Evolutionary conservation across 2,888 invertebrate genomes (phyloP).

Genomic region (Drosophila aldrichi): DNA sequence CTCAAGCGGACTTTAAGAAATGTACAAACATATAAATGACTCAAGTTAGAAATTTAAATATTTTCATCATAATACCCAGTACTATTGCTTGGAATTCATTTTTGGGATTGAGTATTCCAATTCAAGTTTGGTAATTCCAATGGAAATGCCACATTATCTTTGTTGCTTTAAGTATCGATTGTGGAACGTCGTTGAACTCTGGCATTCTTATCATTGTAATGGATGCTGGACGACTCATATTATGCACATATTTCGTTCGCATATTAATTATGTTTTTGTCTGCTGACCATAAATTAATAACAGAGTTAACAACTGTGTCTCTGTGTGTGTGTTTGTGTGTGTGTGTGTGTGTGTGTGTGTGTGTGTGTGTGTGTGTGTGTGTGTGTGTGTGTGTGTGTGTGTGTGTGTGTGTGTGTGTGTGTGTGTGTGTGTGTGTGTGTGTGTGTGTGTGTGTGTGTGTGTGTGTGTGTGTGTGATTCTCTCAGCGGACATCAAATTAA

Average conservation of each 20-base stretch:
- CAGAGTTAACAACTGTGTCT: not conserved
- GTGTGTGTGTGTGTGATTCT: conserved; percentile 27
- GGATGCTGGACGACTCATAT: conserved; percentile 9
- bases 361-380: conserved; percentile 22
- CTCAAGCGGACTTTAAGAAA: too few species aligned
- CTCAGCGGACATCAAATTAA: conserved; percentile 57
- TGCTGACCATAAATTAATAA: conserved; percentile 70
- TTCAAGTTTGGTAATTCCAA: not conserved
- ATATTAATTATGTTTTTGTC: conserved; percentile 68
- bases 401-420: conserved; percentile 22
- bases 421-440: conserved; percentile 21
- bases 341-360: conserved; percentile 3
- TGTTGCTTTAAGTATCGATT: conserved; percentile 39
- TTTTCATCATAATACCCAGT: too few species aligned
- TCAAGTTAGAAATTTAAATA: too few species aligned
- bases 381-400: conserved; percentile 22
- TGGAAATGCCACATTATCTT: not conserved
- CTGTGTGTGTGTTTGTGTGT: not conserved
- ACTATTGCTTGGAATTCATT: too few species aligned
- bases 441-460: not conserved
- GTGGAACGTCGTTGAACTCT: conserved; percentile 61
- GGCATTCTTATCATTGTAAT: conserved; percentile 26
- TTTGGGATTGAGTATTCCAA: not conserved
- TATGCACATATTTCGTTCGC: conserved; percentile 20
- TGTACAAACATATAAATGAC: too few species aligned